Evolutionary conservation across 1,140 invertebrate genomes (phyloP).

Genomic region (Sarcophaga peregrina): DNA sequence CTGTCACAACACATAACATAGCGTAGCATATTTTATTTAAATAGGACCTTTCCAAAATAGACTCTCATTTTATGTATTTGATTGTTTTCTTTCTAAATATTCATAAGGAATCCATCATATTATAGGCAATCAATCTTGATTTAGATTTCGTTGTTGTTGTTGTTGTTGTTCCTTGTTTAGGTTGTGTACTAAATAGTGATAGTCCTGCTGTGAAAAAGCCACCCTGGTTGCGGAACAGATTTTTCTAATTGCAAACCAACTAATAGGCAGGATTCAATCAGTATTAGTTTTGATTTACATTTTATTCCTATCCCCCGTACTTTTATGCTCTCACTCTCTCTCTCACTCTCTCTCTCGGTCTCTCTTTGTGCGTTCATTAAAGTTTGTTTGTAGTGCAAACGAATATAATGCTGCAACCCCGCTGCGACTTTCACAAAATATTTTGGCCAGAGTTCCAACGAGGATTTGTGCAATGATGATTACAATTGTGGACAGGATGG

Average conservation of each 20-base stretch:
- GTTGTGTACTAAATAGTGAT: not conserved
- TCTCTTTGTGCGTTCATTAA: not conserved
- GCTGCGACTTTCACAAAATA: slow-evolving; percentile 41
- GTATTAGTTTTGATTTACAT: not conserved
- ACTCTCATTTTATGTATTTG: too few species aligned
- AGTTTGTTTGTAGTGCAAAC: too few species aligned
- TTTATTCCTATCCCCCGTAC: not conserved
- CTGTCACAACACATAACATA: too few species aligned
- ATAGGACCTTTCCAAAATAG: too few species aligned
- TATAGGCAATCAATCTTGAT: too few species aligned
- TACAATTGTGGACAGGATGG: slow-evolving; percentile 4
- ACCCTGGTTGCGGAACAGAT: slow-evolving; percentile 23
- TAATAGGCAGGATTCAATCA: not conserved
- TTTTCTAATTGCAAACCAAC: slow-evolving; percentile 8
- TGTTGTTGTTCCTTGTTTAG: not conserved
- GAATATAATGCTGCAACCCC: not conserved
- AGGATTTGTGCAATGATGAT: too few species aligned
- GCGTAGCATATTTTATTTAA: too few species aligned
- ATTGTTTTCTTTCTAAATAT: too few species aligned
- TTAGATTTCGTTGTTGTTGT: not conserved
- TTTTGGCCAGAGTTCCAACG: slow-evolving; percentile 31
- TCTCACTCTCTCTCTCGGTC: not conserved
- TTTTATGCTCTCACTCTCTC: not conserved
- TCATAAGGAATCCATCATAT: too few species aligned
- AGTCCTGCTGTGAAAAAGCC: not conserved